phyloP scores from a whole-genome alignment of 2,113 vertebrate species.

The Gila orcuttii region DNA sequence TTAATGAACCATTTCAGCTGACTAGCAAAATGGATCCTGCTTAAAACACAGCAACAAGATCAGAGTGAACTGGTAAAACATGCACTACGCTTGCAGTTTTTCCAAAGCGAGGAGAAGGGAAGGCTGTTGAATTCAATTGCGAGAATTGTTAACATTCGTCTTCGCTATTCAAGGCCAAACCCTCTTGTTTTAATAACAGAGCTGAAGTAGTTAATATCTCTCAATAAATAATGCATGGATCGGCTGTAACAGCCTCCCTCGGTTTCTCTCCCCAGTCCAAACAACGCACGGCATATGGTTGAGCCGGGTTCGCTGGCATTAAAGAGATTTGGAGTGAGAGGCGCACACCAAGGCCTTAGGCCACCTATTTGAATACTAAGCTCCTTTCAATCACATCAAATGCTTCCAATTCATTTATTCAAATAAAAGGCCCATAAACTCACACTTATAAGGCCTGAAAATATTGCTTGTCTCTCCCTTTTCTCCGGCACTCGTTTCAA shows the following conservation, averaged over 20 bases:
- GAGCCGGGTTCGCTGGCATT: slow-evolving; percentile 51
- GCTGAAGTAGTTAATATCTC: slow-evolving; percentile 66
- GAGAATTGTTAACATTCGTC: slow-evolving; percentile 62
- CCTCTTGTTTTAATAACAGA: slow-evolving; percentile 64
- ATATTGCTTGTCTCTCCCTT: slow-evolving; percentile 52
- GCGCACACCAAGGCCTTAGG: slow-evolving; percentile 58
- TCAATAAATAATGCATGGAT: slow-evolving; percentile 64
- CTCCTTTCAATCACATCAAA: slow-evolving; percentile 68
- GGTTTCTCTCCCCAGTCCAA: slow-evolving; percentile 47
- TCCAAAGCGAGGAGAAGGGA: slow-evolving; percentile 18
- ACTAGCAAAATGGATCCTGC: not conserved
- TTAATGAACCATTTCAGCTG: slow-evolving; percentile 15
- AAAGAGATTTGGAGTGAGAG: slow-evolving; percentile 64
- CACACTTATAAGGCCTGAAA: slow-evolving; percentile 58
- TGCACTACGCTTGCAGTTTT: slow-evolving; percentile 31
- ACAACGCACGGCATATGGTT: slow-evolving; percentile 48
- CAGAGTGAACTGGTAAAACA: slow-evolving; percentile 37
- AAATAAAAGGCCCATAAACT: slow-evolving; percentile 65
- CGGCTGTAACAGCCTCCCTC: slow-evolving; percentile 53
- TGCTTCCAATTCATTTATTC: slow-evolving; percentile 66
- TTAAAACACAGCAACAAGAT: slow-evolving; percentile 25
- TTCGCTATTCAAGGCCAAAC: slow-evolving; percentile 58
- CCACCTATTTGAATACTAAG: slow-evolving; percentile 68
- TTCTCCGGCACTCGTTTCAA: slow-evolving; percentile 44
- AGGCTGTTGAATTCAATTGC: slow-evolving; percentile 60